Evolutionary conservation across 2,113 vertebrate species (phyloP).

Genomic region (Pipra filicauda): DNA sequence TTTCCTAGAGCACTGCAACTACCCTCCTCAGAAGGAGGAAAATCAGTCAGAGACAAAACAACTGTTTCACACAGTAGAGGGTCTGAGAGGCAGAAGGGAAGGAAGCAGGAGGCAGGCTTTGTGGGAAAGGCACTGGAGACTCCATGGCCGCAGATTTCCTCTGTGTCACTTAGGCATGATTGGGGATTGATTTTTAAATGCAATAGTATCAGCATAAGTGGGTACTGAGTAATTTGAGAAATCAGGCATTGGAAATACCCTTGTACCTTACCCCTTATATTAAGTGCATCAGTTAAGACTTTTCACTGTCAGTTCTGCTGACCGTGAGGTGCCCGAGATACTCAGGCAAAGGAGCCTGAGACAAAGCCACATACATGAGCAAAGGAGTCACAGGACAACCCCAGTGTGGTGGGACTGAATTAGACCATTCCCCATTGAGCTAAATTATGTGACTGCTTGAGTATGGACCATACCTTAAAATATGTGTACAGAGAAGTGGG

Average conservation of each 20-base stretch:
- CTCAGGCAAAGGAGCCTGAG: neutral
- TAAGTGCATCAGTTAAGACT: neutral
- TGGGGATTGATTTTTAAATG: constrained; percentile 45
- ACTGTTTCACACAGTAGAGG: neutral
- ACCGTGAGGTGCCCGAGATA: neutral
- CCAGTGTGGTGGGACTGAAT: neutral
- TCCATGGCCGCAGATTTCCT: neutral
- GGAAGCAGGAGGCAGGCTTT: neutral
- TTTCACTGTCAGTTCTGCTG: neutral
- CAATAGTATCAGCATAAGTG: neutral
- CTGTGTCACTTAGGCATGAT: neutral
- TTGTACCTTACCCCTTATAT: neutral
- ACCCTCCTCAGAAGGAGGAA: neutral
- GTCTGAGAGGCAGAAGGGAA: neutral
- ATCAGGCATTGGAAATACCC: neutral
- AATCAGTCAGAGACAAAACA: neutral
- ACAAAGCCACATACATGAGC: neutral
- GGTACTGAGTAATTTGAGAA: neutral
- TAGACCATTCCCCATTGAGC: neutral
- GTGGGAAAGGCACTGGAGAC: neutral
- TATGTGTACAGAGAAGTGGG: neutral
- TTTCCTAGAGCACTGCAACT: neutral
- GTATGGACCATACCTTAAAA: neutral
- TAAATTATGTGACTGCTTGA: neutral
- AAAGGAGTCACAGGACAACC: neutral